A percentile compares a stretch with the other conserved stretches of the same genome.
Evolutionary conservation across 2,113 vertebrate species (phyloP).

Genomic region (Bucco capensis): DNA sequence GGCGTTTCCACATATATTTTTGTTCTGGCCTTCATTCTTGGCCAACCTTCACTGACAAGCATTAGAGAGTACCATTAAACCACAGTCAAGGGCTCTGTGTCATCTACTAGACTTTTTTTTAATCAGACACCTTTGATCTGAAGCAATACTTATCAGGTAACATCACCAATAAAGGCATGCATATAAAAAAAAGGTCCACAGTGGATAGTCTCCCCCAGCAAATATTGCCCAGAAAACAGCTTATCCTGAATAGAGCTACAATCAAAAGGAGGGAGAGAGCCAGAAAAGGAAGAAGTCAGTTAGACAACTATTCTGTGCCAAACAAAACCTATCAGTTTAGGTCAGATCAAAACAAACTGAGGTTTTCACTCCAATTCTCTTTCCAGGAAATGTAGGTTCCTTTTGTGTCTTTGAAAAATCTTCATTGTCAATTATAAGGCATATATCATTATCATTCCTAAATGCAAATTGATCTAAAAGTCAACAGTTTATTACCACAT

Average conservation of each 20-base stretch:
- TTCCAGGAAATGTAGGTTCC: neutral
- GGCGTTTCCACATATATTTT: neutral
- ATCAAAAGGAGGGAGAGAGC: neutral
- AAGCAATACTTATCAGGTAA: conserved; percentile 23
- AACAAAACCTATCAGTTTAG: neutral
- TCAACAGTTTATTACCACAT: neutral
- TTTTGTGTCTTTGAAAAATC: neutral
- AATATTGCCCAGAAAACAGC: neutral
- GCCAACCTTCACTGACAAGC: conserved; percentile 24
- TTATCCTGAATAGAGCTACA: neutral
- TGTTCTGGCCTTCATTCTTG: conserved; percentile 18
- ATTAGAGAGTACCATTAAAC: conserved; percentile 37
- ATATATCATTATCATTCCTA: neutral
- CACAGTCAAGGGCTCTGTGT: conserved; percentile 16
- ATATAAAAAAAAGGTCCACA: neutral
- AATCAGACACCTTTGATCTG: conserved; percentile 41
- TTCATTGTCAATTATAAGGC: neutral
- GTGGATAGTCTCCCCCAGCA: neutral
- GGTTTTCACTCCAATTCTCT: neutral
- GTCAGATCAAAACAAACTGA: neutral
- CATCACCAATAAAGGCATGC: neutral
- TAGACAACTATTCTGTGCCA: neutral
- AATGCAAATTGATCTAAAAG: neutral
- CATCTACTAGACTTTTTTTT: neutral
- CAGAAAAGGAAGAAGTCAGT: neutral